Base-by-base conservation (phyloP, 2,113 vertebrate genomes). In the Oryzias melastigma region DNA sequence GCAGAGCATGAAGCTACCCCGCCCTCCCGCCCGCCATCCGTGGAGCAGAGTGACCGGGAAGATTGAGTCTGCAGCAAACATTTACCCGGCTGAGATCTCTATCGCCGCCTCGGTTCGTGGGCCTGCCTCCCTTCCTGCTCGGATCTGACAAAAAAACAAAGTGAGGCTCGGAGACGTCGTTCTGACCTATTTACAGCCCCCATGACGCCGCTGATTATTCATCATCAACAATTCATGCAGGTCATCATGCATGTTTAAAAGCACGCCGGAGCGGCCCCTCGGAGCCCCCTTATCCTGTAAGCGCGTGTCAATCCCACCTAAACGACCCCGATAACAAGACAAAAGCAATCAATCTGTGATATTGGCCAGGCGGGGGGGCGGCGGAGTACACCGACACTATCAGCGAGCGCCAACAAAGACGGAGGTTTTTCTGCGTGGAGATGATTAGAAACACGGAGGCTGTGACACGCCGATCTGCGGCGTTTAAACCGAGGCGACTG, bases 261-360 rank as follows among this genome's bases (percentile, higher is more conserved):
- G 52, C 52, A 58, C 54, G 18, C 22, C 49, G n/a, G 45, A 0
- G 27, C 22, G 51, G 73, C 61, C 68, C 80, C 60, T 49, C 16
- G 3, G 62, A 69, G 76, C 42, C 67, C 76, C 66, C 76, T 80
- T 72, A 81, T 68, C 65, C 82, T 5, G 41, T n/a, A 1, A 80
- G 67, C 80, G 69, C 68, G 68, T 72, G 81, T 84, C 85, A 73
- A 85, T 84, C 85, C 75, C 77, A 83, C 85, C 80, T 73, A 71
- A 73, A 68, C 68, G 56, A 72, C 75, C 71, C 71, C 55, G 75
- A 84, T 80, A 81, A 83, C 79, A 51, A 81, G 80, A 81, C 83
- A 82, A 85, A 82, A 81, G 75, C 81, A 83, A 85, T 84, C 86
- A 82, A 82, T 84, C 83, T 73, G 46, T 62, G 79, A 84, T 84